Base-by-base conservation (phyloP, 1,140 invertebrate species). In the Apolygus lucorum region DNA sequence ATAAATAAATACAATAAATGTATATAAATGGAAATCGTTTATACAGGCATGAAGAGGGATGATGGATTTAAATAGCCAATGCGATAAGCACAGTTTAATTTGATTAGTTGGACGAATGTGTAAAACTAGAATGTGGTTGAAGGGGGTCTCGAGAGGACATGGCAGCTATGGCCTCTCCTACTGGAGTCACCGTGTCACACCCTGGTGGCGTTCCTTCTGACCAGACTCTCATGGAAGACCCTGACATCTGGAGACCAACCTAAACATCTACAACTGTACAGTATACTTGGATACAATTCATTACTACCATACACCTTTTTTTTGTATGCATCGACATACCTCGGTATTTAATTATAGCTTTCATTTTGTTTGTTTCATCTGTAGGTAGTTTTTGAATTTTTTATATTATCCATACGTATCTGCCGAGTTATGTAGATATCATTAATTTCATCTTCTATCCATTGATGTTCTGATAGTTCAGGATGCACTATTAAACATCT, bases 191-290 rank as follows among this genome's bases (percentile, higher is more conserved):
- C 81, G 85, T 79, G 81, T 83, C 81, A 80, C 88, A 78, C 74
- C 84, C 80, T 81, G 64, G 27, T 11, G 34, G n/a, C 28, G 64
- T 34, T 28, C 84, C 79, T 82, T 84, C 82, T 74, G 83, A 86
- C 80, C 84, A 86, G 73, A 91, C 90, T 72, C 84, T 91, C 68
- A 91, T 92, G 89, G 90, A 92, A 82, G 90, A 92, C 81, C 90
- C 90, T 62, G 90, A 92, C 81, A 89, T 92, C 74, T 92, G 90
- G 90, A 88, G 90, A 79, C 90, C 89, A 76, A 91, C 90, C 85
- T 91, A 92, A 90, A 83, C 34, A n/a, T 66, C 64, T 29, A 1
- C 8, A 66, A 28, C 29, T 34, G 64, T 28, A 66, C 64, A 29
- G n/a, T 66, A 29, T 63, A n/a, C n/a, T n/a, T 63, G 62, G 62